Evolutionary conservation across 2,113 vertebrate genomes (phyloP).

Genomic region (Odontophorus gujanensis): DNA sequence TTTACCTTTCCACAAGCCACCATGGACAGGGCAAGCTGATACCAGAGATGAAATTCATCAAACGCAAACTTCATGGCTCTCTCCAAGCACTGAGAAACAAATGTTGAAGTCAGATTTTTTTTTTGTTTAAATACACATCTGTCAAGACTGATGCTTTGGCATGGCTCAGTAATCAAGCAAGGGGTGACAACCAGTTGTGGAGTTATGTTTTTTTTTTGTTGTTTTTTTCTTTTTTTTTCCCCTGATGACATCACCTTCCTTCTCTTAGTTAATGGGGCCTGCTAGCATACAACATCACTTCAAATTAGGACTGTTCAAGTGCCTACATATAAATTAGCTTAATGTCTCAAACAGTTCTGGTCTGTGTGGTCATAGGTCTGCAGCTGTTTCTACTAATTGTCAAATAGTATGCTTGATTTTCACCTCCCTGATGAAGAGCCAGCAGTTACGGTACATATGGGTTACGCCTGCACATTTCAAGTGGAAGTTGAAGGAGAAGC

Average conservation of each 20-base stretch:
- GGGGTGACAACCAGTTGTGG: not conserved
- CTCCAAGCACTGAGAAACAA: constrained; percentile 89
- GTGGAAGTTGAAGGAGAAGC: not conserved
- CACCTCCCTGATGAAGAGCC: not conserved
- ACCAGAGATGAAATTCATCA: constrained; percentile 98
- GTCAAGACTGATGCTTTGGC: not conserved
- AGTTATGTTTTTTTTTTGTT: no score
- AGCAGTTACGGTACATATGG: not conserved
- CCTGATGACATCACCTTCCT: not conserved
- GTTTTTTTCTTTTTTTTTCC: not conserved
- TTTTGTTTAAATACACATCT: not conserved
- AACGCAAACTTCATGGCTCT: constrained; percentile 97
- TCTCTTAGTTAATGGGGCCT: not conserved
- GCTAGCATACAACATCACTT: not conserved
- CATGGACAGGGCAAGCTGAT: constrained; percentile 96
- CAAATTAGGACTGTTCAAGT: not conserved
- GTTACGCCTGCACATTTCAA: not conserved
- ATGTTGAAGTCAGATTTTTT: not conserved
- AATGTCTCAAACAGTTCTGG: not conserved
- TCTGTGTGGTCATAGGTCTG: not conserved
- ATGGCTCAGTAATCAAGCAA: not conserved
- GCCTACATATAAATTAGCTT: not conserved
- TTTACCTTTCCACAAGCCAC: constrained; percentile 96
- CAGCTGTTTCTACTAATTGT: not conserved
- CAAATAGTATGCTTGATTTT: not conserved